These are phyloP conservation scores for Clarias batrachus DNA, from an alignment of 2,113 vertebrate species.

Conservation along the genomic window DNA sequence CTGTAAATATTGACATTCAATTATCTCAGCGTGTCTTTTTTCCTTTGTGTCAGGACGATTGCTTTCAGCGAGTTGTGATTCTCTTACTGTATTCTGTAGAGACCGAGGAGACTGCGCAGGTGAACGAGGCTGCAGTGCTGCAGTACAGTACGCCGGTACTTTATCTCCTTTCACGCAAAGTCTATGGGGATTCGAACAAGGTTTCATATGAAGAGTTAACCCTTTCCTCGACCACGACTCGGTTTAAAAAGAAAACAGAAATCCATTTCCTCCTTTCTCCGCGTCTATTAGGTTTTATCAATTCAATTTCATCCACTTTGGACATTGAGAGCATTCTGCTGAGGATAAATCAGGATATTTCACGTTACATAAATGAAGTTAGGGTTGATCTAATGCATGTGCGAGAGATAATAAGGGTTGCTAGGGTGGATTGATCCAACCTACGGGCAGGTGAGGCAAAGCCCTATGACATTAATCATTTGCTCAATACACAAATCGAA, in stretches of 20 bases:
- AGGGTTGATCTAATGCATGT: neutral
- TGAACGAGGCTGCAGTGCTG: constrained; percentile 6
- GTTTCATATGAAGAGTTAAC: neutral
- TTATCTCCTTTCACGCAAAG: neutral
- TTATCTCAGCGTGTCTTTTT: constrained; percentile 29
- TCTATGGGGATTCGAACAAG: neutral
- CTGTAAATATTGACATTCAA: constrained; percentile 48
- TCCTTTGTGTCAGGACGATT: constrained; percentile 36
- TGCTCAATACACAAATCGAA: neutral
- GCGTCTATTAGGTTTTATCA: neutral
- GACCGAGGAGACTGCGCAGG: neutral
- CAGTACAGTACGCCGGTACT: neutral
- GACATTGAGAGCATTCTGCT: neutral
- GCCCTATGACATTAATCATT: neutral
- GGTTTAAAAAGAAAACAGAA: neutral
- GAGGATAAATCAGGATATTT: neutral
- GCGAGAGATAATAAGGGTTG: neutral
- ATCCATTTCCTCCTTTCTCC: neutral
- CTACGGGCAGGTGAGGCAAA: neutral
- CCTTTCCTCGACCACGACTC: neutral
- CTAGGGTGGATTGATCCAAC: neutral
- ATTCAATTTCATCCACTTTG: neutral
- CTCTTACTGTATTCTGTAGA: constrained; percentile 11
- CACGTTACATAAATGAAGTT: neutral
- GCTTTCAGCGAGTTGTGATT: constrained; percentile 34